Evolutionary conservation across 2,113 vertebrate species (phyloP).

Genomic region (Castor canadensis): DNA sequence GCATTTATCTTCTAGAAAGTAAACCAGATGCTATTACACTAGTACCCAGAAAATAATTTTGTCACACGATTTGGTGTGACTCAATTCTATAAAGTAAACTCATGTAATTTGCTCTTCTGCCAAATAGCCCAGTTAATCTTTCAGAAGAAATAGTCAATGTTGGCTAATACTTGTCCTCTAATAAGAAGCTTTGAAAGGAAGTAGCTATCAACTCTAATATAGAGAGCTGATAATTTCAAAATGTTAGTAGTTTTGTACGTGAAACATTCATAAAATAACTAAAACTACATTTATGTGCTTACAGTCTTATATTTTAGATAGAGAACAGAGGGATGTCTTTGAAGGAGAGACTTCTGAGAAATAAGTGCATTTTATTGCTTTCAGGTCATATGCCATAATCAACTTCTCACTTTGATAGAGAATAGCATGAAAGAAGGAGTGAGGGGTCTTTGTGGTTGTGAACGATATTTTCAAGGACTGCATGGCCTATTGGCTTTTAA

Average conservation of each 20-base stretch:
- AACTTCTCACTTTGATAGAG: neutral
- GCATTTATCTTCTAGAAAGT: neutral
- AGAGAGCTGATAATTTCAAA: neutral
- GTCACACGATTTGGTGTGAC: neutral
- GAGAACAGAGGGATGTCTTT: neutral
- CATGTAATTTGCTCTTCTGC: neutral
- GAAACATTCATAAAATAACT: conserved; percentile 22
- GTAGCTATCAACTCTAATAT: conserved; percentile 27
- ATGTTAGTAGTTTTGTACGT: conserved; percentile 20
- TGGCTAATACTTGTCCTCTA: neutral
- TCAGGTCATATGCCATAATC: neutral
- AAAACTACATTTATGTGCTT: neutral
- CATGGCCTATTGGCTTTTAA: neutral
- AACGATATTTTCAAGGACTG: neutral
- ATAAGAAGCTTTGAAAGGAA: neutral
- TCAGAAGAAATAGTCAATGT: conserved; percentile 3
- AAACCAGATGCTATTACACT: neutral
- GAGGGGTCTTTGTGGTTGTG: neutral
- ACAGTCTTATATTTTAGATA: neutral
- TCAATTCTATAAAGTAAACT: neutral
- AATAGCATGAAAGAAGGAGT: neutral
- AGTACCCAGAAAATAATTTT: neutral
- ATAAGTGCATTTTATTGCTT: neutral
- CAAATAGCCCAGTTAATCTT: neutral
- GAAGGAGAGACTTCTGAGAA: neutral